Evolutionary conservation across 2,888 invertebrate genomes (phyloP).

Genomic region (Conops quadrifasciatus): DNA sequence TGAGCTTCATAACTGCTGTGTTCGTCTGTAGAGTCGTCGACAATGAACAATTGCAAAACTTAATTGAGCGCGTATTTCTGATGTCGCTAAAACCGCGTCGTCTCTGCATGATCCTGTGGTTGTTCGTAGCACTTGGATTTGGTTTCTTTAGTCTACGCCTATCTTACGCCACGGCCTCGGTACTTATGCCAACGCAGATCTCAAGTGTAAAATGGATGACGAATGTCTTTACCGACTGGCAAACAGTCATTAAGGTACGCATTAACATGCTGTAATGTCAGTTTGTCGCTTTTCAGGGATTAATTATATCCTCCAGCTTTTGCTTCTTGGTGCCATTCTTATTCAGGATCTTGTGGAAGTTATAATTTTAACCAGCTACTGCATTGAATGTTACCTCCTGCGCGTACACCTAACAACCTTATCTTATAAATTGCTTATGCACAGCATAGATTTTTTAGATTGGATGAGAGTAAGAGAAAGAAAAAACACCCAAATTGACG

Average conservation of each 20-base stretch:
- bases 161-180: conserved; percentile 68
- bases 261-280: background rate
- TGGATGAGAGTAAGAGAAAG: conserved; percentile 77
- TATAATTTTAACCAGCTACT: conserved; percentile 83
- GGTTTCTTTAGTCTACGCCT: conserved; percentile 77
- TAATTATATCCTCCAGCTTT: conserved; percentile 64
- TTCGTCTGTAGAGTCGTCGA: conserved; percentile 79
- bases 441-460: conserved; percentile 75
- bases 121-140: conserved; percentile 75
- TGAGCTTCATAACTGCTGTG: conserved; percentile 77
- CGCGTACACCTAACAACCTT: conserved; percentile 78
- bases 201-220: conserved; percentile 51
- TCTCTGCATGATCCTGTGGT: conserved; percentile 76
- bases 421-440: conserved; percentile 76
- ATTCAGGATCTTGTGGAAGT: conserved; percentile 85
- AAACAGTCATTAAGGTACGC: conserved; percentile 44
- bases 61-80: conserved; percentile 84
- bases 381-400: conserved; percentile 81
- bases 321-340: conserved; percentile 74
- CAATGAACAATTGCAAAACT: conserved; percentile 82
- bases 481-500: background rate
- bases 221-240: conserved; percentile 48
- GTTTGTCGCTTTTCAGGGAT: background rate
- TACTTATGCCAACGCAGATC: conserved; percentile 55
- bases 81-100: conserved; percentile 76